A percentile compares a stretch with the other conserved stretches of the same genome.
phyloP scores from a whole-genome alignment of 2,888 invertebrate genomes.

The Heterodera filipjevi region DNA sequence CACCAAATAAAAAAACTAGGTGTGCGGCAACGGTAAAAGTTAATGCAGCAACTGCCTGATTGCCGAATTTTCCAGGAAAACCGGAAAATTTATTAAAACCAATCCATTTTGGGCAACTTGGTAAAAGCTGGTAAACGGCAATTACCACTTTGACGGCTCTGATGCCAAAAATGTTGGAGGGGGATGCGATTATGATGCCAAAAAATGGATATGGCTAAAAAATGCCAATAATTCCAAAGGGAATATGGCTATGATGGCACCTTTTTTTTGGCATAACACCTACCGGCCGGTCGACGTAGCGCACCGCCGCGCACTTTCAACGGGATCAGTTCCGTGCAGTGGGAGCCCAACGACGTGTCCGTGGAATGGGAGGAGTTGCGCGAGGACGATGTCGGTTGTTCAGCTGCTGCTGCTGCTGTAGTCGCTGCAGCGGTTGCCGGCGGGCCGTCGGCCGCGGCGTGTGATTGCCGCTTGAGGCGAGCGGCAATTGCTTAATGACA shows the following conservation, averaged over 20 bases:
- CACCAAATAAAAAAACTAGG: too few relatives aligned
- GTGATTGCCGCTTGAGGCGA: constrained; percentile 34
- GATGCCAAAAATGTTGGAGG: too few relatives aligned
- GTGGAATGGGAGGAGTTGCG: constrained; percentile 46
- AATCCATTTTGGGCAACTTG: too few relatives aligned
- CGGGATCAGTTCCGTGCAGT: constrained; percentile 39
- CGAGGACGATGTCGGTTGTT: constrained; percentile 19
- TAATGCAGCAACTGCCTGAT: too few relatives aligned
- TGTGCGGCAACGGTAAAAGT: too few relatives aligned
- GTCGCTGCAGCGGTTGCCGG: not conserved
- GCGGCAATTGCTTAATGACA: not conserved
- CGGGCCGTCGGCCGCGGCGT: constrained; percentile 20
- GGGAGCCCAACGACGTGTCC: constrained; percentile 40
- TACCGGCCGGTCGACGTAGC: constrained; percentile 82
- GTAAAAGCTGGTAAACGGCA: too few relatives aligned
- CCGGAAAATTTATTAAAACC: too few relatives aligned
- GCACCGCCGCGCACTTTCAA: constrained; percentile 75
- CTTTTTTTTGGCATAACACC: constrained; percentile 73
- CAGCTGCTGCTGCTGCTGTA: not conserved
- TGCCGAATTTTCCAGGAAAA: too few relatives aligned
- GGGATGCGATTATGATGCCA: too few relatives aligned
- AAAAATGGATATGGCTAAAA: too few relatives aligned
- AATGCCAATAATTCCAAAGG: too few relatives aligned
- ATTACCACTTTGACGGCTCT: too few relatives aligned
- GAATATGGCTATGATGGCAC: constrained; percentile 27